Evolutionary conservation across 1,140 invertebrate species (phyloP).

Genomic region (Cotesia chilonis): DNA sequence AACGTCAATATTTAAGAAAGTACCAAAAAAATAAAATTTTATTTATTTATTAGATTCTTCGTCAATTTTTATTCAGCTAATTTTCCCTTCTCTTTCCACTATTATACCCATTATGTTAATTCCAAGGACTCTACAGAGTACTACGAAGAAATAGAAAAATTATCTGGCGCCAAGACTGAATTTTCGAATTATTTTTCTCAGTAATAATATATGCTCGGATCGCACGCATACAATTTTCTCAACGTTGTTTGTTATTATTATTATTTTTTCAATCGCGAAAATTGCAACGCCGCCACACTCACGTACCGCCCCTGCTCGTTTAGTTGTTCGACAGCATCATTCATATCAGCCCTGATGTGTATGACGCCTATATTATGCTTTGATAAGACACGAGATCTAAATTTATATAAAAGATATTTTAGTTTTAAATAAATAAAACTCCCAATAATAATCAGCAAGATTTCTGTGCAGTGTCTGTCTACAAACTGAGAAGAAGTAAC

Average conservation of each 20-base stretch:
- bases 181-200: constrained; percentile 16
- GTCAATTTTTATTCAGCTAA: too few species aligned
- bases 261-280: constrained; percentile 29
- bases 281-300: constrained; percentile 21
- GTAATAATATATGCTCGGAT: constrained; percentile 15
- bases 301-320: constrained; percentile 7
- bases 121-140: too few species aligned
- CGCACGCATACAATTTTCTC: constrained; percentile 24
- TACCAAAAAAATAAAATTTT: too few species aligned
- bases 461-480: not conserved
- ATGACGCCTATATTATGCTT: constrained; percentile 2
- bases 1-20: too few species aligned
- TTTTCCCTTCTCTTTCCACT: too few species aligned
- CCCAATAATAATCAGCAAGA: not conserved
- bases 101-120: too few species aligned
- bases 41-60: too few species aligned
- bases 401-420: too few species aligned
- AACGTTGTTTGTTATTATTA: constrained; percentile 26
- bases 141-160: constrained; percentile 4
- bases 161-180: constrained; percentile 11
- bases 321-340: not conserved
- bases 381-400: too few species aligned
- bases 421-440: not conserved
- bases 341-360: not conserved
- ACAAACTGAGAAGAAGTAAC: not conserved